Percentiles rank a stretch among this genome's conserved stretches.
These are phyloP conservation scores for Crocallis elinguaria DNA, from an alignment of 2,888 invertebrate species.

Conservation along the genomic window DNA sequence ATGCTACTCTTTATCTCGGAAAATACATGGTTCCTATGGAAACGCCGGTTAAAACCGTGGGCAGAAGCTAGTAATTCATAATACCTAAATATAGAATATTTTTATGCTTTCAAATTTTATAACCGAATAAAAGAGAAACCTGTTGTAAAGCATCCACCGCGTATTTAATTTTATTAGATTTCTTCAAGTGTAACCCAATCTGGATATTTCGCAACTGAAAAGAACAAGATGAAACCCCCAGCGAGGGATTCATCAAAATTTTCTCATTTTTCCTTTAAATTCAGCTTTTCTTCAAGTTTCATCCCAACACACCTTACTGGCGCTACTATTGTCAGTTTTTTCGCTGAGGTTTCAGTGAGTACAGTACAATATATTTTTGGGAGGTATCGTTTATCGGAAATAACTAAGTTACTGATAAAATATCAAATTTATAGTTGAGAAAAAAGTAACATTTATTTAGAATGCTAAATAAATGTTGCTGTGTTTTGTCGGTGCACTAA, in stretches of 20 bases:
- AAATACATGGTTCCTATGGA: no score
- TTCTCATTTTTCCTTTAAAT: conserved; percentile 42
- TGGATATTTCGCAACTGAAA: conserved; percentile 16
- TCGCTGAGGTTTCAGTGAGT: neutral
- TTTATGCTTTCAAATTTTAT: neutral
- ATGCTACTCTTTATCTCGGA: no score
- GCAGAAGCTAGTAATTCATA: no score
- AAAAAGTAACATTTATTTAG: no score
- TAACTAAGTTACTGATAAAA: no score
- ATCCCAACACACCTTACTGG: conserved; percentile 21
- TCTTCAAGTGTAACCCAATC: conserved; percentile 24
- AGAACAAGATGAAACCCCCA: conserved; percentile 6
- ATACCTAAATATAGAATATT: no score
- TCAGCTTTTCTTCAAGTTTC: conserved; percentile 36
- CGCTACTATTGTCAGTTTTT: neutral
- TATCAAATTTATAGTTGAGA: no score
- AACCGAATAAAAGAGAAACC: neutral
- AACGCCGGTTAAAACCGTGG: no score
- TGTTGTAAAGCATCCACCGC: neutral
- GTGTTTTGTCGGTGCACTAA: no score
- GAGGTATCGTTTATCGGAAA: no score
- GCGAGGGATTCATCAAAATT: conserved; percentile 36
- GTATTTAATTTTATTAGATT: conserved; percentile 23
- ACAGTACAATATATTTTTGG: neutral
- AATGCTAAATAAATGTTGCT: no score